Evolutionary conservation across 2,888 invertebrate genomes (phyloP).

Genomic region (Cerastoderma edule): DNA sequence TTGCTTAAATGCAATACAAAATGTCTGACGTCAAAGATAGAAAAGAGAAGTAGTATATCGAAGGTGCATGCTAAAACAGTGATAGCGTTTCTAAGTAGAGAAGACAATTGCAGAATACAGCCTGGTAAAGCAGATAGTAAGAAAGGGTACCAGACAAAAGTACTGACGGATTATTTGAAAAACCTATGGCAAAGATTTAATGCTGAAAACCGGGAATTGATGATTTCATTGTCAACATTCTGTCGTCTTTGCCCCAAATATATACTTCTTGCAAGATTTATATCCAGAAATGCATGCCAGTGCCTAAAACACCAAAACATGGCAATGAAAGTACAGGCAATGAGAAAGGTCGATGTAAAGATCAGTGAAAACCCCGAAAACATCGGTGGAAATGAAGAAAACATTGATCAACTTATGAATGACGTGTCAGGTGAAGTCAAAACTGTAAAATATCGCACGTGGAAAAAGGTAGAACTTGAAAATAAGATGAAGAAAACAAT

Average conservation of each 20-base stretch:
- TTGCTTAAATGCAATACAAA: background rate
- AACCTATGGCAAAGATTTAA: slow-evolving; percentile 42
- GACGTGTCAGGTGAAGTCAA: background rate
- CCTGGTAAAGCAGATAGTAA: slow-evolving; percentile 53
- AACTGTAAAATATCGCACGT: slow-evolving; percentile 27
- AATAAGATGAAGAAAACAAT: slow-evolving; percentile 41
- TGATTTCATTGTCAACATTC: slow-evolving; percentile 50
- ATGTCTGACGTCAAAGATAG: background rate
- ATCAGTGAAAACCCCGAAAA: slow-evolving; percentile 52
- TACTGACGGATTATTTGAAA: slow-evolving; percentile 47
- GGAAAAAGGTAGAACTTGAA: slow-evolving; percentile 38
- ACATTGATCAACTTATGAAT: background rate
- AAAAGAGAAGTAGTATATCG: slow-evolving; percentile 15
- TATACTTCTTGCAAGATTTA: slow-evolving; percentile 29
- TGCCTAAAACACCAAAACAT: slow-evolving; percentile 60
- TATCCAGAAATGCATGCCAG: slow-evolving; percentile 46
- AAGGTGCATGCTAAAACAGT: slow-evolving; percentile 6
- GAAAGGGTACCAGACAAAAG: slow-evolving; percentile 35
- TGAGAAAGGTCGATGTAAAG: slow-evolving; percentile 39
- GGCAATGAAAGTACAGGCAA: slow-evolving; percentile 38
- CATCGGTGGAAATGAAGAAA: background rate
- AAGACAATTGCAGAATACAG: slow-evolving; percentile 41
- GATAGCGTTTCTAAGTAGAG: slow-evolving; percentile 30
- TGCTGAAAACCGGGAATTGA: slow-evolving; percentile 43
- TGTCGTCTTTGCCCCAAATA: slow-evolving; percentile 36